Base-by-base conservation (phyloP, 2,888 invertebrate genomes). In the Chymomyza amoena region DNA sequence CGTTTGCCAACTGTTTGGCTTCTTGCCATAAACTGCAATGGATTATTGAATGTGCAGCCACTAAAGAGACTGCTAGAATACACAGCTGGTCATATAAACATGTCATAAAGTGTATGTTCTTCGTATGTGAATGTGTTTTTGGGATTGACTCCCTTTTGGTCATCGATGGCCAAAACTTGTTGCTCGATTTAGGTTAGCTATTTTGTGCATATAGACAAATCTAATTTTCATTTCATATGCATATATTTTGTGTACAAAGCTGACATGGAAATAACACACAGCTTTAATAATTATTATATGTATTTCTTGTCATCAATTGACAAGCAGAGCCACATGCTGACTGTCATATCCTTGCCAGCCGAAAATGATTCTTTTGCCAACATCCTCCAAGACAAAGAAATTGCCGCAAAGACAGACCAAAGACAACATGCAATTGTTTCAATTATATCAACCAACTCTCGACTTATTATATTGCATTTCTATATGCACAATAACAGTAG, bases 1-100 rank as follows among this genome's bases (percentile, higher is more conserved):
- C 82, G 79, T 69, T 64, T 75, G 72, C 71, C 79, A 79, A 75
- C 71, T 75, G 77, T 77, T 87, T 82, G 82, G 82, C 87, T 68
- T 6, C 25, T 61, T 73, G 87, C 82, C 82, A 57, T 57, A 57
- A 57, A 57, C 6, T 16, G 57, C 57, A 82, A 76, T 70, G 75
- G 80, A 82, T 84, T 85, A 82, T 87, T 74, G 69, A 73, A 76
- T 70, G 16, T 54, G 54, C 16, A 54, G 54, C 54, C 16, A 20
- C 16, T 7, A 54, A 16, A 54, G 54, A 54, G 54, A 20, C 39
- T 45, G 39, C 4, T 13, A 3, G 13, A 45, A 10, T 45, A 45
- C 39, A 13, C 39, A 13, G 39, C 39, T 45, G 39, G 39, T 7
- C 39, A 45, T 45, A 45, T 45, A 45, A 13, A 45, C 39, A 45